Evolutionary conservation across 2,888 invertebrate species (phyloP), one percentile per base, ranked within the genome.

Genomic region (Drosophila neonasuta): DNA sequence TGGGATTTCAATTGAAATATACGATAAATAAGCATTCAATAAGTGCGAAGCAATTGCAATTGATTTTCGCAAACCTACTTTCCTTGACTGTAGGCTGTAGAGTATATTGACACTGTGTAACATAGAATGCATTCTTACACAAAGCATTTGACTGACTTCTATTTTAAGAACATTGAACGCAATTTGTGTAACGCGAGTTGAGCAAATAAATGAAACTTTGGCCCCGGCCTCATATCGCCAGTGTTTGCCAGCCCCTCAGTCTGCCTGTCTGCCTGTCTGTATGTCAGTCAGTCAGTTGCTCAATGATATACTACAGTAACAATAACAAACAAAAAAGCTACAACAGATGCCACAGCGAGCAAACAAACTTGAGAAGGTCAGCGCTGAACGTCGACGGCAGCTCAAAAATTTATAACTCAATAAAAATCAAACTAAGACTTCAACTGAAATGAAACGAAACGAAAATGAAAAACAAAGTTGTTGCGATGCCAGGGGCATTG

Each of bases 301-400:
- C 68, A 68, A 50, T 60, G 50, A 51, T 61, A 61, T 42, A 68
- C 68, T 51, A 56, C 66, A 79, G 61, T 13, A 42, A 9, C 36
- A 48, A 15, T 24, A 29, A 51, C 74, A 55, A 77, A 58, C 62
- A 66, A 70, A 80, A 71, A 13, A 55, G 32, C 44, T 51, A 55
- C 44, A 73, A 48, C 34, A 54, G 10, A 36, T 36, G 50, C 36
- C 36, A 36, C 50, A 41, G 42, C 15, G 30, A 48, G 41, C 52
- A 74, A 70, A 75, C 71, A 72, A 68, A 83, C 80, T 86, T 86
- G 83, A 80, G 86, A 82, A 82, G 81, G 81, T 82, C 81, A 81
- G 74, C 80, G 67, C n/a, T 63, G 64, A 57, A 58, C 66, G 62
- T 44, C 44, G 68, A 68, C 56, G 54, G 59, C 79, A 68, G 63